phyloP scores from a whole-genome alignment of 1,140 invertebrate genomes.

The Tyrophagus putrescentiae region DNA sequence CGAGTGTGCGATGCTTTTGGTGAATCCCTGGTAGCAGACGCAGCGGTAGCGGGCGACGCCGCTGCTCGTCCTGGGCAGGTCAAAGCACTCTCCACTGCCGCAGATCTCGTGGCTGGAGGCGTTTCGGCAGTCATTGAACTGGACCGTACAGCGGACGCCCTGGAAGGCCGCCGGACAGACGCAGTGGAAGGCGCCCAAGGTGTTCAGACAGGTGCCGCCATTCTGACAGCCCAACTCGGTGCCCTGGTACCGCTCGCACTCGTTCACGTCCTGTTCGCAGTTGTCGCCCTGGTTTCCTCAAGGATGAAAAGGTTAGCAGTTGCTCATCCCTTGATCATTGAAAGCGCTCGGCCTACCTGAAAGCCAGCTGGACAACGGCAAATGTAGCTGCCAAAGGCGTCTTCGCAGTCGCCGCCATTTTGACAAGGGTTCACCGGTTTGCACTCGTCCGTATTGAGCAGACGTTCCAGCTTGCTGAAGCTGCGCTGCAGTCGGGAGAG shows the following conservation, averaged over 20 bases:
- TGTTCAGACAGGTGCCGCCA: conserved; percentile 70
- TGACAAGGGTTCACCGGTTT: conserved; percentile 66
- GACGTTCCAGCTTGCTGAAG: conserved; percentile 28
- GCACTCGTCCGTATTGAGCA: conserved; percentile 59
- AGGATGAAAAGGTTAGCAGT: too few species aligned
- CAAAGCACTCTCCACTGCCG: conserved; percentile 67
- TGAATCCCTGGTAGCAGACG: conserved; percentile 39
- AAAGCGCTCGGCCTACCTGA: too few species aligned
- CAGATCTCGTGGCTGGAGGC: conserved; percentile 57
- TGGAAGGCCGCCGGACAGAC: conserved; percentile 68
- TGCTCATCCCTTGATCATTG: too few species aligned
- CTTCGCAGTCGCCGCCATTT: conserved; percentile 65
- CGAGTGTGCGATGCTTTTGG: too few species aligned
- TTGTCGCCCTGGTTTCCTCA: too few species aligned
- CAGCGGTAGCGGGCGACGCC: conserved; percentile 33
- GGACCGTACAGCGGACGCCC: conserved; percentile 54
- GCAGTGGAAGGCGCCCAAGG: conserved; percentile 46
- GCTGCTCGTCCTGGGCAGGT: conserved; percentile 25
- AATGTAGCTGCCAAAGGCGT: conserved; percentile 51
- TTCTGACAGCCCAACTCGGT: conserved; percentile 86
- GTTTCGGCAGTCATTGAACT: conserved; percentile 51
- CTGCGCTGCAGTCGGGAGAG: neutral
- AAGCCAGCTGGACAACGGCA: conserved; percentile 58
- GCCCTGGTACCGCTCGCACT: conserved; percentile 58
- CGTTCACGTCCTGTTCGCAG: conserved; percentile 86